phyloP scores from a whole-genome alignment of 2,797 vertebrate species.

The Loris lydekkerianus region DNA sequence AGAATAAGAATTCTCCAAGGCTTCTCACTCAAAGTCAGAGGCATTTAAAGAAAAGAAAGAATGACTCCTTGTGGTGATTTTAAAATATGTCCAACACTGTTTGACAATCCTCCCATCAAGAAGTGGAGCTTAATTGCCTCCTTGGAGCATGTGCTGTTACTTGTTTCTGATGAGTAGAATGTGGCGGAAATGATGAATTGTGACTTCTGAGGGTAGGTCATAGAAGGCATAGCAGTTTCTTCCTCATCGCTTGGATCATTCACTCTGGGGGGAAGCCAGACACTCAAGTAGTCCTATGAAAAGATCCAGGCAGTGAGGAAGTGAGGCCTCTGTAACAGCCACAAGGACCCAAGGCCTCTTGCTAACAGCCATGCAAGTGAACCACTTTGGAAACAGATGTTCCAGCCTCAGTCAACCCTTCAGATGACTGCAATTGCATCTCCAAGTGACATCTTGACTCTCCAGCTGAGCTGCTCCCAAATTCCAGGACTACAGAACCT shows the following conservation, averaged over 20 bases:
- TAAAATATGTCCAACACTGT: neutral
- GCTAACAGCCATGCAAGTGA: slow-evolving; percentile 52
- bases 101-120: neutral
- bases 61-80: slow-evolving; percentile 58
- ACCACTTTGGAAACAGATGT: neutral
- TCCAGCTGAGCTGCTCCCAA: neutral
- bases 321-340: neutral
- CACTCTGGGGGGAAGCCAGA: slow-evolving; percentile 12
- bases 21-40: neutral
- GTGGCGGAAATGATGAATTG: slow-evolving; percentile 68
- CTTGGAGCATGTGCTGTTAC: neutral
- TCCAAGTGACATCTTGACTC: neutral
- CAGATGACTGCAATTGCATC: slow-evolving; percentile 10
- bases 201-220: slow-evolving; percentile 77
- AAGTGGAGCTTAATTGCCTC: neutral
- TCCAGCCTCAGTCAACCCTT: neutral
- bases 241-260: neutral
- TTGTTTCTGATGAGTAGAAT: slow-evolving; percentile 61
- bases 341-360: neutral
- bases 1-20: neutral
- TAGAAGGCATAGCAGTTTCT: slow-evolving; percentile 58
- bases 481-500: slow-evolving; percentile 35
- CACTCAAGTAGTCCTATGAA: slow-evolving; percentile 56
- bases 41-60: slow-evolving; percentile 18
- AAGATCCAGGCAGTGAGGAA: slow-evolving; percentile 45